These are phyloP conservation scores for Melozone crissalis DNA, from an alignment of 2,113 vertebrate species.

Conservation along the genomic window DNA sequence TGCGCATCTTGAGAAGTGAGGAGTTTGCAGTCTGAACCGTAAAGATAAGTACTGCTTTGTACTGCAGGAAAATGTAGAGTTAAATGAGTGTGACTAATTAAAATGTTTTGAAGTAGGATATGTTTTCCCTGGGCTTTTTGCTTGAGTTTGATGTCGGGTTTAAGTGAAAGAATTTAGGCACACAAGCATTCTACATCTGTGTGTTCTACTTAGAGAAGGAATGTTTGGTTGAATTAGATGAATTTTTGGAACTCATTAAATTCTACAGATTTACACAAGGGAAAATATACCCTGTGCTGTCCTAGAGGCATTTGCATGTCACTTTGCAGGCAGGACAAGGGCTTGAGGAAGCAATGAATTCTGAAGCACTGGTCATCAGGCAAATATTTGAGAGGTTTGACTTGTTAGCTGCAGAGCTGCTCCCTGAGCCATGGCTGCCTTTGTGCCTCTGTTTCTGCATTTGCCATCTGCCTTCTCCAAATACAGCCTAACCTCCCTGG, in stretches of 20 bases:
- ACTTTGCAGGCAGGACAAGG: not conserved
- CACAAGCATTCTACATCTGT: not conserved
- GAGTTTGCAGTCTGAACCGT: not conserved
- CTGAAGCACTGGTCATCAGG: not conserved
- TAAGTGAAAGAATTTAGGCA: not conserved
- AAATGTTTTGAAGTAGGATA: not conserved
- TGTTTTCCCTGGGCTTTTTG: not conserved
- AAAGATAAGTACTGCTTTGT: not conserved
- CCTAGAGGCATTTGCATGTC: not conserved
- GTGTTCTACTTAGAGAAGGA: not conserved
- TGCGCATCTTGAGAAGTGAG: not conserved
- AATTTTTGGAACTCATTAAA: not conserved
- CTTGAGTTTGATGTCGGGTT: not conserved
- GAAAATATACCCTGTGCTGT: not conserved
- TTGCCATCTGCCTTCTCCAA: constrained; percentile 49
- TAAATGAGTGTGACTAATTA: constrained; percentile 22
- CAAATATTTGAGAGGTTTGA: constrained; percentile 22
- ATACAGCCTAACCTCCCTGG: not conserved
- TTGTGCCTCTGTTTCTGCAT: not conserved
- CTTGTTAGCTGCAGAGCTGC: not conserved
- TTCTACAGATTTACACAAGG: not conserved
- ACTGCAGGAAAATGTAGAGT: not conserved
- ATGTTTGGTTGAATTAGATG: not conserved
- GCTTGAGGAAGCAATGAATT: not conserved
- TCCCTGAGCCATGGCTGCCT: not conserved